These are phyloP conservation scores for Rhaphigaster nebulosa DNA, from an alignment of 2,888 invertebrate species.

Conservation along the genomic window DNA sequence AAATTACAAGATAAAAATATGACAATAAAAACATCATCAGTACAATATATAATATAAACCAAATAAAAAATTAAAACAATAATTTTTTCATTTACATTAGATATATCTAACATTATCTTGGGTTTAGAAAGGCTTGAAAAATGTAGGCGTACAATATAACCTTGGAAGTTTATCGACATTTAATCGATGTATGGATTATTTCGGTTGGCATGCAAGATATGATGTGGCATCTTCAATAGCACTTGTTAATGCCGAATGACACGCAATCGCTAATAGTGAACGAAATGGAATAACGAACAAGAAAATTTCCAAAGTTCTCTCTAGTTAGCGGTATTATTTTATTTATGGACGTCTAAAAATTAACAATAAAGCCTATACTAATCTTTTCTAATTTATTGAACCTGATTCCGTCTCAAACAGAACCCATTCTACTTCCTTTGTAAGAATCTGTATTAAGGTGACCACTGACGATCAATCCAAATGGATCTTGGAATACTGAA, in stretches of 20 bases:
- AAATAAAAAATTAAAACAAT: no score
- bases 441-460: no score
- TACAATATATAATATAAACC: no score
- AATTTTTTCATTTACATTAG: neutral
- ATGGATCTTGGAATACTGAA: no score
- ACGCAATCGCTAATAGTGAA: neutral
- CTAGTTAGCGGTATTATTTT: neutral
- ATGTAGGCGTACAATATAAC: neutral
- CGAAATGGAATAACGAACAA: neutral
- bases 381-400: neutral
- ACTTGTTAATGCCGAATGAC: neutral
- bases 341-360: neutral
- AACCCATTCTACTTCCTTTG: neutral
- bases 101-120: neutral
- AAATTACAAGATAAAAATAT: no score
- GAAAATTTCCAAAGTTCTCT: neutral
- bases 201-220: constrained; percentile 14
- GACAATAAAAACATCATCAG: no score
- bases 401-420: neutral
- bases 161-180: constrained; percentile 3
- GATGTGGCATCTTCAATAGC: constrained; percentile 5
- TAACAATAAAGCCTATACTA: neutral
- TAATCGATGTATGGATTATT: constrained; percentile 26
- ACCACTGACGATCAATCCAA: no score
- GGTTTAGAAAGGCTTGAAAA: neutral